Evolutionary conservation across 92 coral and sea anemone genomes (phyloP).

Genomic region (Actinernus sp.): DNA sequence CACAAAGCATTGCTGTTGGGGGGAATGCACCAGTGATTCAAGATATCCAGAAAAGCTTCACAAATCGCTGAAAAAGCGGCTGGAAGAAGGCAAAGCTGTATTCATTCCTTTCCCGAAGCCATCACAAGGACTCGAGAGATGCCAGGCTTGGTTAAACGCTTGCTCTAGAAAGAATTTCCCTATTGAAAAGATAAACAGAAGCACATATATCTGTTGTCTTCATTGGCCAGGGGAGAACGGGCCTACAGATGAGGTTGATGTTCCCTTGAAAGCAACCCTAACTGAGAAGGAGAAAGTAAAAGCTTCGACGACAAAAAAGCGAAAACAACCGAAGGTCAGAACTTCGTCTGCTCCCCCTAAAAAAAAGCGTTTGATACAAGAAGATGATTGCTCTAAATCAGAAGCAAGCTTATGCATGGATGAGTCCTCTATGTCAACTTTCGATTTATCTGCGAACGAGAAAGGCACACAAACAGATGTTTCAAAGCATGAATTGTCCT

Average conservation of each 20-base stretch:
- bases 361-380: too few species aligned
- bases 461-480: constrained; percentile 48
- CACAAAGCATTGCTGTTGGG: constrained; percentile 59
- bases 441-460: neutral
- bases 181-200: constrained; percentile 52
- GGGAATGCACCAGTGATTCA: constrained; percentile 31
- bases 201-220: constrained; percentile 61
- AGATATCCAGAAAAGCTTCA: constrained; percentile 58
- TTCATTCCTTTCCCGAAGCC: constrained; percentile 60
- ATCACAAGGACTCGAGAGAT: constrained; percentile 37
- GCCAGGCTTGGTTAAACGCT: constrained; percentile 66
- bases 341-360: neutral
- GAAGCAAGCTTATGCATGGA: too few species aligned
- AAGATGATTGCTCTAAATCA: too few species aligned
- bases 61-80: constrained; percentile 43
- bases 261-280: constrained; percentile 59
- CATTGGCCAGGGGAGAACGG: constrained; percentile 68
- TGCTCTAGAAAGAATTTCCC: constrained; percentile 61
- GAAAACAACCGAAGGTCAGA: constrained; percentile 47
- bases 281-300: constrained; percentile 36
- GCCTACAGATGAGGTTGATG: constrained; percentile 60
- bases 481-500: constrained; percentile 57
- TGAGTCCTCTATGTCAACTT: too few species aligned
- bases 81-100: constrained; percentile 2
- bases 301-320: constrained; percentile 38